A percentile compares a stretch with the other conserved stretches of the same genome.
phyloP scores from a whole-genome alignment of 35 echinoderm and acorn worm species.

The Eucidaris tribuloides region DNA sequence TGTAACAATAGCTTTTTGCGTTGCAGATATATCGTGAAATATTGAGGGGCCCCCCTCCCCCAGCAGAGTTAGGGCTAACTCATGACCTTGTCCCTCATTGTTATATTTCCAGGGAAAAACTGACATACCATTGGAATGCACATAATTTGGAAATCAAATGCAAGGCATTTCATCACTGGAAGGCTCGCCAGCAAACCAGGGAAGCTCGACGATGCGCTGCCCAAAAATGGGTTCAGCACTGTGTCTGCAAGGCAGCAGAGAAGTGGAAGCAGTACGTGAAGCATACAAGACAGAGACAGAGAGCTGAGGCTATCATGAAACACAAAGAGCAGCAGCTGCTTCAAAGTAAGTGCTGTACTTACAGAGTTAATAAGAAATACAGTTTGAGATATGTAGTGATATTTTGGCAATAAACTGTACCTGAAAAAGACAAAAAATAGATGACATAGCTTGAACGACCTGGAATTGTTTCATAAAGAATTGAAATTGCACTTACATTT shows the following conservation, averaged over 20 bases:
- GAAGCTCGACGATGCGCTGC: neutral
- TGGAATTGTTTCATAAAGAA: no score
- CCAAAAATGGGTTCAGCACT: neutral
- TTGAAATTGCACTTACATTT: no score
- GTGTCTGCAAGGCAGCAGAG: conserved; percentile 16
- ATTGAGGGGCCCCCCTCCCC: no score
- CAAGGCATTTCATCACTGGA: neutral
- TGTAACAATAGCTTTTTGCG: no score
- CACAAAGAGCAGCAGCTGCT: neutral
- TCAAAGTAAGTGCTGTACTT: neutral
- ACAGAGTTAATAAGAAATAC: no score
- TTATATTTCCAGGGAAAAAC: neutral
- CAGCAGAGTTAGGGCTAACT: no score
- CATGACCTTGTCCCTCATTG: neutral
- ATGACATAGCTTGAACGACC: no score
- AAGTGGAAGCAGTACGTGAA: conserved; percentile 4
- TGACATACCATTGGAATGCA: neutral
- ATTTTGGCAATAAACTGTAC: no score
- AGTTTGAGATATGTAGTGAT: no score
- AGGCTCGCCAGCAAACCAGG: neutral
- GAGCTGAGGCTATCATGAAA: neutral
- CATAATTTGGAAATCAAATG: neutral
- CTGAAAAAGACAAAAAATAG: no score
- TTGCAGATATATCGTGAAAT: no score
- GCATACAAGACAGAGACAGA: neutral